phyloP scores from a whole-genome alignment of 2,797 vertebrate species.

The Dipus sagitta region DNA sequence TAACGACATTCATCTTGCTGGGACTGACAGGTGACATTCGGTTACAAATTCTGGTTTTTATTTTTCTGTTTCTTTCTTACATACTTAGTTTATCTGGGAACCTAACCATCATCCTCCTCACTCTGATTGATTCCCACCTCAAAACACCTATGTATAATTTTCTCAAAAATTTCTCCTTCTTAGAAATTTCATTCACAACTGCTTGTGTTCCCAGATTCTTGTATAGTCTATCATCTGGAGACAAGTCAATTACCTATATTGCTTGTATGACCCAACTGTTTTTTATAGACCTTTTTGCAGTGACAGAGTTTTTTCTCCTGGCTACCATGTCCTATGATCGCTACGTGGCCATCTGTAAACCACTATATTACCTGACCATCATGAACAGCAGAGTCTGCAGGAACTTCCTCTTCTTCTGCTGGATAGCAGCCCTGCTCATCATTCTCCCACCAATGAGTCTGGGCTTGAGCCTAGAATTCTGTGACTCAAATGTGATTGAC shows the following conservation, averaged over 20 bases:
- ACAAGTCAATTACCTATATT: constrained; percentile 69
- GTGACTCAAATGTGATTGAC: constrained; percentile 67
- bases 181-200: constrained; percentile 70
- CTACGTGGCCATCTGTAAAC: constrained; percentile 64
- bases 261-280: constrained; percentile 62
- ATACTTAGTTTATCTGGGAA: constrained; percentile 60
- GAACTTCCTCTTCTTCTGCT: not conserved
- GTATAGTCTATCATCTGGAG: constrained; percentile 57
- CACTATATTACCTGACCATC: constrained; percentile 62
- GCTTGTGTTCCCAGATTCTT: constrained; percentile 73
- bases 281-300: constrained; percentile 43
- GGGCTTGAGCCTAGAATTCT: constrained; percentile 59
- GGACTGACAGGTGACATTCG: constrained; percentile 42
- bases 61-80: constrained; percentile 52
- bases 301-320: constrained; percentile 57
- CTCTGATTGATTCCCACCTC: constrained; percentile 42
- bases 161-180: constrained; percentile 69
- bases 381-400: constrained; percentile 54
- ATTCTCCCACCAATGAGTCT: constrained; percentile 52
- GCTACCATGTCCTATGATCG: constrained; percentile 49
- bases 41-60: constrained; percentile 50
- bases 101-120: constrained; percentile 40
- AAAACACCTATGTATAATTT: constrained; percentile 68
- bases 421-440: constrained; percentile 3
- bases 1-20: constrained; percentile 64